Evolutionary conservation across 2,888 invertebrate genomes (phyloP).

Genomic region (Glaucopsyche alexis): DNA sequence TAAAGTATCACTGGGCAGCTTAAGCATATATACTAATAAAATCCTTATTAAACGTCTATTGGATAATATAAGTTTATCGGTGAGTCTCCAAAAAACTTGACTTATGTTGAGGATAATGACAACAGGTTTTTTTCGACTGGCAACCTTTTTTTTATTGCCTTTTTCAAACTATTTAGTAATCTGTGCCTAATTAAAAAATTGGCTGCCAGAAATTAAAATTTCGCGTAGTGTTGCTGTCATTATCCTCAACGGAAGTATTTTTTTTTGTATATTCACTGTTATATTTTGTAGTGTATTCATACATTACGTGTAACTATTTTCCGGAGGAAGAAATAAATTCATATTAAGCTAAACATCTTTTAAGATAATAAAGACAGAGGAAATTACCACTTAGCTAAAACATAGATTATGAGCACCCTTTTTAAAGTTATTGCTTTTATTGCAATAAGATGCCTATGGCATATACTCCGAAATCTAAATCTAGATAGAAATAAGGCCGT

Average conservation of each 20-base stretch:
- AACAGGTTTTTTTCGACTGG: too few species aligned
- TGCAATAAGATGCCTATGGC: slow-evolving; percentile 16
- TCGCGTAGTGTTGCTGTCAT: too few species aligned
- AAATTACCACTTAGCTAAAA: neutral
- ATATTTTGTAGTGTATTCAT: neutral
- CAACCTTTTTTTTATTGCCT: too few species aligned
- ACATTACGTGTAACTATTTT: neutral
- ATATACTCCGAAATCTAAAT: too few species aligned
- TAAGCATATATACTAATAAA: neutral
- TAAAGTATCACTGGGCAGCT: slow-evolving; percentile 19
- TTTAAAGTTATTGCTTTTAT: neutral
- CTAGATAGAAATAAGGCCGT: too few species aligned
- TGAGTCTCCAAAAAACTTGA: too few species aligned
- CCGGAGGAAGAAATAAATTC: neutral
- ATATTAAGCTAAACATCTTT: neutral
- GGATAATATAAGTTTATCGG: neutral
- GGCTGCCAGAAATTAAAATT: too few species aligned
- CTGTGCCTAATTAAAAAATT: too few species aligned
- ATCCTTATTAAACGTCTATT: neutral
- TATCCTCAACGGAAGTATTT: too few species aligned
- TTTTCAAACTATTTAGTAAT: too few species aligned
- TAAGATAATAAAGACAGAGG: neutral
- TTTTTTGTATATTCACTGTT: too few species aligned
- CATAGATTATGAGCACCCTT: slow-evolving; percentile 25
- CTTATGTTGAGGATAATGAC: too few species aligned